These are phyloP conservation scores for Siniperca chuatsi DNA, from an alignment of 2,113 vertebrate genomes.

Conservation along the genomic window DNA sequence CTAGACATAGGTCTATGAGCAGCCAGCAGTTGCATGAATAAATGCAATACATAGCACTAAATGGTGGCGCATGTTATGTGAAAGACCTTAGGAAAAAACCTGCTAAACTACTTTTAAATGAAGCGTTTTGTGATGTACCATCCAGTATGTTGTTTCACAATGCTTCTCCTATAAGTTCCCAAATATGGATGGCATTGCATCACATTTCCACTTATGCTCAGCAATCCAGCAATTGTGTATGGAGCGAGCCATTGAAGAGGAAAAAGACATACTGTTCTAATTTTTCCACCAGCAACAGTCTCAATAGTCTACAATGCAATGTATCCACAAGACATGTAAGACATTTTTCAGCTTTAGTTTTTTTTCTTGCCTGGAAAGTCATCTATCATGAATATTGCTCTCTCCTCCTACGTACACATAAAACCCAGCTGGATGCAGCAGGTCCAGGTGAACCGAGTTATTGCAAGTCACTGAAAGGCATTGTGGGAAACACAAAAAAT, in stretches of 20 bases:
- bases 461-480: slow-evolving; percentile 13
- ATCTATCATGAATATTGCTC: slow-evolving; percentile 69
- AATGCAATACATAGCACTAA: slow-evolving; percentile 19
- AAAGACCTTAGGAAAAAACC: not conserved
- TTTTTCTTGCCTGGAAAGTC: slow-evolving; percentile 42
- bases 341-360: slow-evolving; percentile 15
- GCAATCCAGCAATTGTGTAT: slow-evolving; percentile 15
- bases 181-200: not conserved
- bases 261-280: slow-evolving; percentile 10
- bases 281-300: slow-evolving; percentile 27
- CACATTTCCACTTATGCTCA: not conserved
- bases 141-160: not conserved
- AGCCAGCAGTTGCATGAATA: slow-evolving; percentile 37
- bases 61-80: not conserved
- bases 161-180: not conserved
- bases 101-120: not conserved
- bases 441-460: slow-evolving; percentile 39
- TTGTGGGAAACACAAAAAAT: not conserved
- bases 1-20: slow-evolving; percentile 14
- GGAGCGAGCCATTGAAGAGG: not conserved
- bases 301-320: slow-evolving; percentile 31
- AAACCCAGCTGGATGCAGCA: slow-evolving; percentile 47
- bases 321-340: slow-evolving; percentile 34
- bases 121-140: not conserved
- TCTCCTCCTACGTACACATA: slow-evolving; percentile 36